Base-by-base conservation (phyloP, 2,888 invertebrate genomes). In the Lasioglossum calceatum region DNA sequence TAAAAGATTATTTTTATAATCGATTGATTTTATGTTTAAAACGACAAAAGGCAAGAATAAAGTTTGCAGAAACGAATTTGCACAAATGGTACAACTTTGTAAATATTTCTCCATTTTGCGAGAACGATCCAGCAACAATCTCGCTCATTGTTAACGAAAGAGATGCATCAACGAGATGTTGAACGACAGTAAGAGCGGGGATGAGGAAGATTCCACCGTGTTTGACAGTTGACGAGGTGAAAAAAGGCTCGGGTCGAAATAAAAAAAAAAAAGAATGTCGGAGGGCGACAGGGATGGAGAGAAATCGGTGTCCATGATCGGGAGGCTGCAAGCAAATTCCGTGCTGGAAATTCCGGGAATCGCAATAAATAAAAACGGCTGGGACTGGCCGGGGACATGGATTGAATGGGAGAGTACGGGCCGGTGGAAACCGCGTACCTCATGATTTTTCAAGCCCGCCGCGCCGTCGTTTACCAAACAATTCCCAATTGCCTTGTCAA, bases 401-500 rank as follows among this genome's bases (percentile, higher is more conserved):
- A 90, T 88, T 90, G 90, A 90, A 90, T 90, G 85, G 79, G 61
- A 78, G 77, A 79, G 83, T 58, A 79, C 84, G 79, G 72, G 16
- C 79, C 82, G 73, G n/a, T 79, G 86, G 87, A 91, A 91, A 92
- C 86, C 91, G 90, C 90, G 89, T 87, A 86, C 88, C 92, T 92
- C 92, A 92, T 92, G 92, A 92, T 91, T 92, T 92, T 91, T 87
- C 89, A 85, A 81, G 84, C 81, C 88, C 88, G 88, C 88, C 82
- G 81, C 82, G 81, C 82, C 85, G 88, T 93, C 92, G 93, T 94
- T 94, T 93, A 94, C 92, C 93, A 93, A 93, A 93, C 93, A 93
- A 94, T 94, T 94, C 93, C 94, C 94, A 94, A 94, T 94, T 93
- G 94, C 92, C 93, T 92, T 94, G 94, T 94, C 94, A 94, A 94